Percentiles rank a stretch among this genome's conserved stretches.
These are phyloP conservation scores for Melipona bicolor DNA, from an alignment of 2,888 invertebrate species.

Conservation along the genomic window DNA sequence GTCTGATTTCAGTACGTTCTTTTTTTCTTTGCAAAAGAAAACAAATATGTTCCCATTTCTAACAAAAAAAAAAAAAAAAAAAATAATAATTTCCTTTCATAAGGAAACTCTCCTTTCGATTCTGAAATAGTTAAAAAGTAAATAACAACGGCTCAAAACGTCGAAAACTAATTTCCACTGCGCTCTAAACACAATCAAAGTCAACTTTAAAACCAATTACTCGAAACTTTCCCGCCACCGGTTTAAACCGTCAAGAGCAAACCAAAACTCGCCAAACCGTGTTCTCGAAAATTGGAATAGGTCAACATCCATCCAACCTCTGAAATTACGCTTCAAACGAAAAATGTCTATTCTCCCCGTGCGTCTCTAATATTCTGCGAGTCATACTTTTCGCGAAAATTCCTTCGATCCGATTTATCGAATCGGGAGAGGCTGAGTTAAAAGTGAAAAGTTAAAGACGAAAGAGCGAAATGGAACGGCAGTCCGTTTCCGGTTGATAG, in stretches of 20 bases:
- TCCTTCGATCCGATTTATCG: background rate
- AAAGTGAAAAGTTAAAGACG: background rate
- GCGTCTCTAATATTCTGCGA: background rate
- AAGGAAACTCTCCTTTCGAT: background rate
- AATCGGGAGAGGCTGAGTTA: slow-evolving; percentile 6
- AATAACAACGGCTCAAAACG: background rate
- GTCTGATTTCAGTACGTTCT: no score
- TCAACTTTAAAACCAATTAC: slow-evolving; percentile 7
- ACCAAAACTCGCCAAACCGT: background rate
- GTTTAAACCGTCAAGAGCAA: background rate
- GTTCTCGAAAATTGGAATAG: background rate
- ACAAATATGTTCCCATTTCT: background rate
- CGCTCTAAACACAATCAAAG: background rate
- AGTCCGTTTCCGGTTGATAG: slow-evolving; percentile 54
- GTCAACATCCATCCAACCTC: background rate
- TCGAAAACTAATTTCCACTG: no score
- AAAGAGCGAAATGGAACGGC: slow-evolving; percentile 66
- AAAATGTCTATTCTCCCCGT: background rate
- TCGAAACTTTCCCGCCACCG: background rate
- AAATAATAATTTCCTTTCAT: background rate
- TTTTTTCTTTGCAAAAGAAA: background rate
- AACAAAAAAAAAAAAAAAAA: background rate
- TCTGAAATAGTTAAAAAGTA: background rate
- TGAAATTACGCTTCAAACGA: background rate
- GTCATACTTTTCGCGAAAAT: background rate